Percentiles rank a stretch among this genome's conserved stretches.
These are phyloP conservation scores for Ellobius talpinus DNA, from an alignment of 2,113 vertebrate species.

Conservation along the genomic window DNA sequence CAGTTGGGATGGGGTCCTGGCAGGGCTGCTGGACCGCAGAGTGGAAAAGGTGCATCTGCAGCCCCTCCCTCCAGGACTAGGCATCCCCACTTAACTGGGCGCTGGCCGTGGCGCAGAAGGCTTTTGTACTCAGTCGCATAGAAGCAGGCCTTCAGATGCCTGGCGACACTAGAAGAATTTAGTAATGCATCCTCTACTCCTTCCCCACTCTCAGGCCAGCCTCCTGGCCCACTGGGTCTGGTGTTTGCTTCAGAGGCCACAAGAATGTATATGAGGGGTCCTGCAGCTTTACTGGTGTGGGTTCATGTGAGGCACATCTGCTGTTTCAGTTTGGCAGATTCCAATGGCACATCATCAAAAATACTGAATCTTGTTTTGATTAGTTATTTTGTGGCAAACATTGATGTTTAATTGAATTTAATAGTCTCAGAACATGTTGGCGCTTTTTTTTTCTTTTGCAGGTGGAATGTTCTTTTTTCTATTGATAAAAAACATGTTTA, in stretches of 20 bases:
- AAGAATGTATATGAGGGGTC: background rate
- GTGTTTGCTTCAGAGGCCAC: fast-evolving
- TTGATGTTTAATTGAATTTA: slow-evolving; percentile 5
- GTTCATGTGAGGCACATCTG: background rate
- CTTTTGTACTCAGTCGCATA: background rate
- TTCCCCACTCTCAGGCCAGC: background rate
- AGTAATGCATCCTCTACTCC: background rate
- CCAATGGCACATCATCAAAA: slow-evolving; percentile 25
- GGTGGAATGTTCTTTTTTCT: background rate
- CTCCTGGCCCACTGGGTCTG: background rate
- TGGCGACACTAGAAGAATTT: background rate
- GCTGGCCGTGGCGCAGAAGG: background rate
- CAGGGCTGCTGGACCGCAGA: background rate
- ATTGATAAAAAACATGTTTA: background rate
- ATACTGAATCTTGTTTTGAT: background rate
- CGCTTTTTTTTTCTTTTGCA: background rate
- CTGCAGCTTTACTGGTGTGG: background rate
- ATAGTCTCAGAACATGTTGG: background rate
- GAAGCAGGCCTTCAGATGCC: background rate
- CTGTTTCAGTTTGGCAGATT: background rate
- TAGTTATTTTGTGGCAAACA: background rate
- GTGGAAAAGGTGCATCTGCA: background rate
- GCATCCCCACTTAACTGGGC: too few relatives aligned
- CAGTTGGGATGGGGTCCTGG: too few relatives aligned
- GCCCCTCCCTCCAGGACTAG: background rate